These are phyloP conservation scores for Casuarius casuarius DNA, from an alignment of 2,113 vertebrate species.

Conservation along the genomic window DNA sequence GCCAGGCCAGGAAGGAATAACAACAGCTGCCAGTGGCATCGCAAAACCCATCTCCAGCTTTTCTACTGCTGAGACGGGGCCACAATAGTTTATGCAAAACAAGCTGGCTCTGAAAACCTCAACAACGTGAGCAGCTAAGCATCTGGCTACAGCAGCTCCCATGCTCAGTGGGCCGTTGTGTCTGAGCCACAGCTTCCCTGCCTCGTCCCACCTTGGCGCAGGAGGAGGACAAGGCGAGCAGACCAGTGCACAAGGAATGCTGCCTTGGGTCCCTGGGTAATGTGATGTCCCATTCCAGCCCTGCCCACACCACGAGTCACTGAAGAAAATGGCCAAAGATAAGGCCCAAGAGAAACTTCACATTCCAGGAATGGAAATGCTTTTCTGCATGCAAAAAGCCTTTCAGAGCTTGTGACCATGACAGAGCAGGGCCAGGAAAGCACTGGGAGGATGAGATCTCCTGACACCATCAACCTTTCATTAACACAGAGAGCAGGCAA, in stretches of 20 bases:
- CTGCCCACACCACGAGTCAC: not conserved
- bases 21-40: no score
- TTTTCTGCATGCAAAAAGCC: not conserved
- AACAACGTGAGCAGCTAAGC: no score
- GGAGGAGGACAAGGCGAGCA: not conserved
- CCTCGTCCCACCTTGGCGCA: not conserved
- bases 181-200: no score
- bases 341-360: not conserved
- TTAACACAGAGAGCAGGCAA: not conserved
- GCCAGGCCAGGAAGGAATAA: no score
- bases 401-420: not conserved
- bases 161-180: no score
- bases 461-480: not conserved
- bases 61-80: no score
- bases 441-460: not conserved
- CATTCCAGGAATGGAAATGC: not conserved
- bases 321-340: not conserved
- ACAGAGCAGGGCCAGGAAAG: constrained; percentile 11
- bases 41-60: no score
- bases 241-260: accelerated
- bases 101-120: no score
- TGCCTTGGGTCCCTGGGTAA: not conserved
- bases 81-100: no score
- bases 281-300: not conserved
- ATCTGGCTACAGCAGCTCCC: no score